phyloP scores from a whole-genome alignment of 2,888 invertebrate genomes.

The Biston betularia region DNA sequence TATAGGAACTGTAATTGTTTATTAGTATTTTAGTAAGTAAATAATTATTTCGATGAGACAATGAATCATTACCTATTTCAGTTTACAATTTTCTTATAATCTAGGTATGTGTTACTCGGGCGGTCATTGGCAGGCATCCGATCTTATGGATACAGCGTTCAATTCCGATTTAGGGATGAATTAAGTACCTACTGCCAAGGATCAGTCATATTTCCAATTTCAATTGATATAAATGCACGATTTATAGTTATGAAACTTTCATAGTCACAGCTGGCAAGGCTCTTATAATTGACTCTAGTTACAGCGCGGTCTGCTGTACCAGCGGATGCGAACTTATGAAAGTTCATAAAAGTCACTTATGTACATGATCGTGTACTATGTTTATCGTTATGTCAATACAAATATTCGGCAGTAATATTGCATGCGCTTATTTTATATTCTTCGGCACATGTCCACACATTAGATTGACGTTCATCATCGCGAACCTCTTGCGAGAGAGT shows the following conservation, averaged over 20 bases:
- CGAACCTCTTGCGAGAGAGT: constrained; percentile 51
- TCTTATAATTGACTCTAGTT: constrained; percentile 79
- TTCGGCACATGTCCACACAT: constrained; percentile 77
- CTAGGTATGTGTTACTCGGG: constrained; percentile 50
- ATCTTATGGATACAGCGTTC: constrained; percentile 64
- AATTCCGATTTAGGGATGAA: constrained; percentile 71
- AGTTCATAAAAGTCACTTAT: constrained; percentile 55
- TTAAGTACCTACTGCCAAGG: constrained; percentile 70
- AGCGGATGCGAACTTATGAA: constrained; percentile 68
- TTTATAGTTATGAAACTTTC: constrained; percentile 63
- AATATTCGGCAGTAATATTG: constrained; percentile 47
- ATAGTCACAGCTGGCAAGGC: constrained; percentile 76
- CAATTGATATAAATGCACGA: constrained; percentile 67
- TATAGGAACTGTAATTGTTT: constrained; percentile 82
- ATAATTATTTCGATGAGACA: constrained; percentile 66
- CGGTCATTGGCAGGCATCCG: constrained; percentile 66
- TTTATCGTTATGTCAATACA: constrained; percentile 40
- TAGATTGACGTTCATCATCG: constrained; percentile 53
- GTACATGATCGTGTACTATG: constrained; percentile 34
- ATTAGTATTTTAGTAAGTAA: constrained; percentile 65
- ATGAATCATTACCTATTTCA: constrained; percentile 47
- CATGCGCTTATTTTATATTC: constrained; percentile 46
- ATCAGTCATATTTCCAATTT: constrained; percentile 67
- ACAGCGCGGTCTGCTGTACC: constrained; percentile 54
- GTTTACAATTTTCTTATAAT: constrained; percentile 35